Evolutionary conservation across 2,888 invertebrate species (phyloP), one percentile per base, ranked within the genome.

Genomic region (Drosophila fungiperda): DNA sequence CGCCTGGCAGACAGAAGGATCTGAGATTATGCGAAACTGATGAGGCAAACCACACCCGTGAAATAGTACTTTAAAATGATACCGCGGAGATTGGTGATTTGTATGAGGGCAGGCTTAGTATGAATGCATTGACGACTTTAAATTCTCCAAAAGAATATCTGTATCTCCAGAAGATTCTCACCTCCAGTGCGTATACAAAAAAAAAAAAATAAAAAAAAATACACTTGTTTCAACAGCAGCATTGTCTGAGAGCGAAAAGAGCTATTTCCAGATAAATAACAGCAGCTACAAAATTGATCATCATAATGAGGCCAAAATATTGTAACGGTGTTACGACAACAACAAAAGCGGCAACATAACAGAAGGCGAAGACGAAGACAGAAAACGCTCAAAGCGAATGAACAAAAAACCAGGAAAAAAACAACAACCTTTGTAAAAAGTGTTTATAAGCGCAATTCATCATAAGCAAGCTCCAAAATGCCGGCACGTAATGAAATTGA

Each of bases 281-380:
- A 78, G 36, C 73, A 78, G 45, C 60, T 64, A 58, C 54, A 49
- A 68, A 76, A 69, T 75, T 73, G 68, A 73, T 58, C 50, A 73
- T 58, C 79, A 40, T 69, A 77, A 79, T 79, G 80, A 58, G 77
- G 75, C 54, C 75, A 64, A 62, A 62, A 72, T 49, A 58, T 73
- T 69, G 61, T 73, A 77, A 67, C 63, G 64, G 79, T 74, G 20
- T 78, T 78, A 67, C 68, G 68, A 29, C 67, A 76, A 50, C 62
- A 52, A 60, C 52, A 60, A 50, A 61, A 59, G 53, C 15, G 26
- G 12, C 23, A 11, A 38, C n/a, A 40, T n/a, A n/a, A 40, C 40
- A n/a, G n/a, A 40, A 40, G n/a, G 36, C 32, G 33, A 45, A 35
- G 20, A 55, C 35, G 33, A 45, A 35, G 20, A 55, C 35, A 68